Conservation (phyloP, 35 echinoderm and acorn worm species). For the Apostichopus parvimensis region DNA sequence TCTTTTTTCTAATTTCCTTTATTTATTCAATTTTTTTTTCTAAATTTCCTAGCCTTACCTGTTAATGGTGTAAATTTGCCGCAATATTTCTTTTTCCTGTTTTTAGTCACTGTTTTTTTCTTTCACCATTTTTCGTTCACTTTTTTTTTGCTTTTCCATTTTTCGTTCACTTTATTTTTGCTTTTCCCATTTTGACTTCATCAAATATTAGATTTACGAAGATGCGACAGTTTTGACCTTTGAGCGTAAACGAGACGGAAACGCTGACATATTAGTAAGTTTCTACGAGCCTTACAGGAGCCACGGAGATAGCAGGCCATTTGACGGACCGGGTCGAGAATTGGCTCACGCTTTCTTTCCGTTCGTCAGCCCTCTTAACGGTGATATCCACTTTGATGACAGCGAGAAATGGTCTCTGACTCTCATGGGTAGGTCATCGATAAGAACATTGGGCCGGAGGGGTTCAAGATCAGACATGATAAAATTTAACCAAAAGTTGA, state of each 20-base stretch:
- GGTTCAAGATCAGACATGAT: too few relatives aligned
- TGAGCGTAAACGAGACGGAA: slow-evolving; percentile 26
- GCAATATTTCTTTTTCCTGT: too few relatives aligned
- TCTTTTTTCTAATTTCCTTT: too few relatives aligned
- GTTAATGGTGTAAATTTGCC: too few relatives aligned
- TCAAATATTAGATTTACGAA: slow-evolving; percentile 45
- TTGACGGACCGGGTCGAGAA: slow-evolving; percentile 63
- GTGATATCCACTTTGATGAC: slow-evolving; percentile 66
- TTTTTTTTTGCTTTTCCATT: too few relatives aligned
- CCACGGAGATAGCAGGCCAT: slow-evolving; percentile 52
- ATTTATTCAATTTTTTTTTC: too few relatives aligned
- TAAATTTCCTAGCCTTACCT: too few relatives aligned
- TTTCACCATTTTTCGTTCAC: too few relatives aligned
- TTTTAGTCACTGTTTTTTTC: neutral
- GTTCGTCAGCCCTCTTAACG: neutral
- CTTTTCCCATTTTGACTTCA: neutral
- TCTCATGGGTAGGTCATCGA: neutral
- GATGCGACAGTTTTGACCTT: slow-evolving; percentile 60
- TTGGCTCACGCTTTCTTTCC: slow-evolving; percentile 67
- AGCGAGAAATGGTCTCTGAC: slow-evolving; percentile 63
- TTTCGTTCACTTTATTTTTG: neutral
- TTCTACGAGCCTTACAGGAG: slow-evolving; percentile 38
- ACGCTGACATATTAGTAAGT: slow-evolving; percentile 53
- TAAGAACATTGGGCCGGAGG: too few relatives aligned
- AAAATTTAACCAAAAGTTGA: too few relatives aligned